Percentiles rank a stretch among this genome's conserved stretches.
These are phyloP conservation scores for Nymphalis polychloros DNA, from an alignment of 2,888 invertebrate genomes.

Conservation along the genomic window DNA sequence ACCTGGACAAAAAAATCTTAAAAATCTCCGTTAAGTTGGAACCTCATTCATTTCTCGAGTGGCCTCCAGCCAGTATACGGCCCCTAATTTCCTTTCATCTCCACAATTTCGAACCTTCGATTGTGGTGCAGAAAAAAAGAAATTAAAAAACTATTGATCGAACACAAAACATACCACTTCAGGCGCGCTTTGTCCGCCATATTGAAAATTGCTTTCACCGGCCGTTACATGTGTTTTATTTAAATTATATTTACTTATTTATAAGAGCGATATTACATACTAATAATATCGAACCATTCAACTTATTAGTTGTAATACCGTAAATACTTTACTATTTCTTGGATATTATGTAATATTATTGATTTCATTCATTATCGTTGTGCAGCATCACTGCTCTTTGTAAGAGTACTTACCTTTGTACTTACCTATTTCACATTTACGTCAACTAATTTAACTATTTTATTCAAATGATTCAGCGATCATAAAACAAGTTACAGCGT, in stretches of 20 bases:
- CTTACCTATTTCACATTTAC: no score
- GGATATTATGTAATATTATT: neutral
- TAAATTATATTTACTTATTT: slow-evolving; percentile 9
- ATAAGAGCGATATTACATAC: neutral
- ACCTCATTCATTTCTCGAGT: slow-evolving; percentile 73
- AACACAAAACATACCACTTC: slow-evolving; percentile 73
- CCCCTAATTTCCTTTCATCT: slow-evolving; percentile 76
- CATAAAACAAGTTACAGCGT: no score
- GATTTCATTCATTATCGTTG: neutral
- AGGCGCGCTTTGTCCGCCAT: slow-evolving; percentile 75
- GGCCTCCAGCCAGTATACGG: slow-evolving; percentile 61
- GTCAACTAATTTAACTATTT: no score
- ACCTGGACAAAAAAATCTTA: slow-evolving; percentile 68
- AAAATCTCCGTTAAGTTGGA: slow-evolving; percentile 70
- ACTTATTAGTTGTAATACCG: neutral
- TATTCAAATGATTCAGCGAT: no score
- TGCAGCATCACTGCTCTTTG: no score
- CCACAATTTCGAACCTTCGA: slow-evolving; percentile 70
- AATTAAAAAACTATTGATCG: slow-evolving; percentile 76
- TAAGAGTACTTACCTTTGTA: no score
- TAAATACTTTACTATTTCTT: neutral
- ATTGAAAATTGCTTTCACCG: slow-evolving; percentile 75
- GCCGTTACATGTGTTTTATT: slow-evolving; percentile 42
- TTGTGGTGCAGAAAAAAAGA: slow-evolving; percentile 69
- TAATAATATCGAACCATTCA: neutral